These are phyloP conservation scores for Tapirus terrestris DNA, from an alignment of 2,113 vertebrate species.

Conservation along the genomic window DNA sequence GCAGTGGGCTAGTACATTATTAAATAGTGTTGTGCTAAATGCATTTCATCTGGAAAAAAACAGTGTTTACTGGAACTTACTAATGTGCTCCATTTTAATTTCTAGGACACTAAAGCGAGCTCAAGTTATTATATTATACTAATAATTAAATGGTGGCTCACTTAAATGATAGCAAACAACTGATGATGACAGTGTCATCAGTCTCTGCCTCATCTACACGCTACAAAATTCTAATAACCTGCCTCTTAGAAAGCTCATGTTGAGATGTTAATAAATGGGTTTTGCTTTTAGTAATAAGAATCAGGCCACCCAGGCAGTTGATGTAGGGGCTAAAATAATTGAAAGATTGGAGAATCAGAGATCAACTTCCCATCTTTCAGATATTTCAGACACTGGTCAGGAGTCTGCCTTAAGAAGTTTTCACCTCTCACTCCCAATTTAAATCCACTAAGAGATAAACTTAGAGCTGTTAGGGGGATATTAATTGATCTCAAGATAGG, in stretches of 20 bases:
- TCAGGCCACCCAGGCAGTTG: neutral
- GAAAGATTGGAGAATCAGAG: neutral
- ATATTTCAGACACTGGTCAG: neutral
- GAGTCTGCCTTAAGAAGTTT: neutral
- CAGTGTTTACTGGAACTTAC: slow-evolving; percentile 53
- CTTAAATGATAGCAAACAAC: slow-evolving; percentile 31
- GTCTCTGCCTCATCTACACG: neutral
- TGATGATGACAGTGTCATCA: neutral
- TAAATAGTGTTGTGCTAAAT: slow-evolving; percentile 60
- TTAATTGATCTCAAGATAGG: neutral
- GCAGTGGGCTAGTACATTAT: neutral
- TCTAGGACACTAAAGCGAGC: slow-evolving; percentile 63
- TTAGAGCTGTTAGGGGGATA: neutral
- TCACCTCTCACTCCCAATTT: neutral
- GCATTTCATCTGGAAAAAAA: slow-evolving; percentile 43
- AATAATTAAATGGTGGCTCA: slow-evolving; percentile 53
- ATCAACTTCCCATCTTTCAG: neutral
- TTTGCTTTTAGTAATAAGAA: neutral
- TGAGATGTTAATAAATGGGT: neutral
- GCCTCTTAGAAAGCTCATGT: neutral
- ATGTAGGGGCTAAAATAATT: neutral
- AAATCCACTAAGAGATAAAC: neutral
- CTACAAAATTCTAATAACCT: neutral
- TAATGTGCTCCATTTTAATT: slow-evolving; percentile 63
- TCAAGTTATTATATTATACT: slow-evolving; percentile 31